These are phyloP conservation scores for Plutella xylostella DNA, from an alignment of 2,888 invertebrate genomes.

Conservation along the genomic window DNA sequence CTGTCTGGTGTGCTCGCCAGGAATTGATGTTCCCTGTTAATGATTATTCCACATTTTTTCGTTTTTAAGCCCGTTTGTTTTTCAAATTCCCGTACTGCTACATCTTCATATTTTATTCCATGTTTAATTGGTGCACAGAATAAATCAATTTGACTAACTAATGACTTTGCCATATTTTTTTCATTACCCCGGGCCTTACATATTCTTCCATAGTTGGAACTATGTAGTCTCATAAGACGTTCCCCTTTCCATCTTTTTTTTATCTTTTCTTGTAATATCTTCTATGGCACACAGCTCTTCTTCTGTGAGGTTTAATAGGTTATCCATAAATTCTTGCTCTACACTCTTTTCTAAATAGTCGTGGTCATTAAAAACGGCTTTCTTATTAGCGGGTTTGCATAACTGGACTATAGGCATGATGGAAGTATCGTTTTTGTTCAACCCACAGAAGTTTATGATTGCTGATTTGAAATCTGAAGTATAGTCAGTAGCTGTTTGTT, in stretches of 20 bases:
- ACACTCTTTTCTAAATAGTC: not conserved
- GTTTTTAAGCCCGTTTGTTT: not conserved
- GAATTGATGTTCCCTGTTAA: not conserved
- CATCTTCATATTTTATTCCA: not conserved
- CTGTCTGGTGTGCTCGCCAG: not conserved
- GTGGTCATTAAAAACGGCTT: not conserved
- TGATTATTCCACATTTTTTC: not conserved
- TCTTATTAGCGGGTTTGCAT: not conserved
- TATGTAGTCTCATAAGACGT: not conserved
- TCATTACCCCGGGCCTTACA: not conserved
- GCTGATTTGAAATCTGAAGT: not conserved
- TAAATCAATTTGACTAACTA: not conserved
- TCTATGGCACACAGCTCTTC: not conserved
- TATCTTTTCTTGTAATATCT: constrained; percentile 1
- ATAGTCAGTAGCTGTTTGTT: not conserved
- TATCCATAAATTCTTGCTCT: not conserved
- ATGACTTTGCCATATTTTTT: not conserved
- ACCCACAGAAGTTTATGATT: not conserved
- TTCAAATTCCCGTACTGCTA: not conserved
- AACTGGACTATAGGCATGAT: not conserved
- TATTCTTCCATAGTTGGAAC: constrained; percentile 1
- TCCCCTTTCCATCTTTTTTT: not conserved
- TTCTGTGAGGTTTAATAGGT: not conserved
- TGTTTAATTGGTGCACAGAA: not conserved
- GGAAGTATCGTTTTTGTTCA: not conserved